phyloP scores from a whole-genome alignment of 2,113 vertebrate genomes.

The Plecturocebus donacophilus region DNA sequence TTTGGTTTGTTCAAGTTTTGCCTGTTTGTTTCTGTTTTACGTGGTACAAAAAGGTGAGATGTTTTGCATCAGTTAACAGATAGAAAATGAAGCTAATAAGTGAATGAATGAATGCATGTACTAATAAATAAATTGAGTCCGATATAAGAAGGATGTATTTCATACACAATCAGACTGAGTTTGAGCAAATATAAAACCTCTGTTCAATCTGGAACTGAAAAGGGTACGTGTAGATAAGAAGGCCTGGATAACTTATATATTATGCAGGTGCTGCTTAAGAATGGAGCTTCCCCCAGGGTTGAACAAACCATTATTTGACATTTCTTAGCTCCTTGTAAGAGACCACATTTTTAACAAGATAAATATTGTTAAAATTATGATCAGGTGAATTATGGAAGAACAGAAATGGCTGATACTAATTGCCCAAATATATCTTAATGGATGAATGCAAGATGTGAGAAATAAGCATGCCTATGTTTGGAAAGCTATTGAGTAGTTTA shows the following conservation, averaged over 20 bases:
- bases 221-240: neutral
- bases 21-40: neutral
- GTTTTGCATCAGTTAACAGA: neutral
- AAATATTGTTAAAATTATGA: neutral
- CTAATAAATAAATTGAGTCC: neutral
- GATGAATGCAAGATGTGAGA: neutral
- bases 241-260: no score
- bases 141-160: neutral
- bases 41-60: neutral
- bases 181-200: neutral
- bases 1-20: neutral
- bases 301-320: neutral
- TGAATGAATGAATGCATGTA: neutral
- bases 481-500: neutral
- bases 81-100: neutral
- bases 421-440: neutral
- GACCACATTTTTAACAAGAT: neutral
- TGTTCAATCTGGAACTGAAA: neutral
- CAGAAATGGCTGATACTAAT: neutral
- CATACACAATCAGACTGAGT: neutral
- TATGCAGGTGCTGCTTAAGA: neutral
- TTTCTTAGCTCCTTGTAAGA: neutral
- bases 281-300: neutral
- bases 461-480: neutral
- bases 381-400: neutral